Base-by-base conservation (phyloP, 1,140 invertebrate genomes). In the Penaeus chinensis region DNA sequence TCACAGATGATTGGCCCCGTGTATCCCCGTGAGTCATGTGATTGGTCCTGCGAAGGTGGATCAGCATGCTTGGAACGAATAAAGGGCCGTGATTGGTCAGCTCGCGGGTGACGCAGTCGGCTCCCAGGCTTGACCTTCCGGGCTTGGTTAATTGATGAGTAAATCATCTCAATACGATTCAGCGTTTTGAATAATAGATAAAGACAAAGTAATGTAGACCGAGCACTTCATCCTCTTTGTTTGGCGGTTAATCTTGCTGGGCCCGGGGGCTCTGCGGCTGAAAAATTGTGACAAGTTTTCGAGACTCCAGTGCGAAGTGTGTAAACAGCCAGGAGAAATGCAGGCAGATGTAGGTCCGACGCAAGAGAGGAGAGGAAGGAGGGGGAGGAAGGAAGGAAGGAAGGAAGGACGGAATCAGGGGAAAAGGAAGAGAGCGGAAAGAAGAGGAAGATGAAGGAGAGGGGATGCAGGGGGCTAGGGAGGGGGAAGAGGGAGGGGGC, bases 131-230 rank as follows among this genome's bases (percentile, higher is more conserved):
- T 85, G 84, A 85, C 84, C 84, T 85, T 85, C 84, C 61, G 76
- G 77, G 84, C 78, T 78, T 85, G 77, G 62, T 79, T 85, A 85
- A 85, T 85, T 85, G 84, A 85, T 80, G 77, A 85, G 84, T 85
- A 85, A 54, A 85, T 85, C 84, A 85, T 85, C 84, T 85, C 84
- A 85, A 85, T 85, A 85, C 84, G 84, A 65, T 85, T 79, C 84
- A 79, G 63, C 79, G 77, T 85, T 54, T 85, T 85, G 84, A 78
- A 85, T 85, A 85, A 84, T 84, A 84, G 76, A 84, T 71, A 85
- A 80, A 80, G 84, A 85, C 77, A 78, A 78, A 85, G 84, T 85
- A 85, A 79, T 85, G 84, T 85, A 79, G 84, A 79, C 84, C 69
- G 27, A 80, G 76, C 84, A 66, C 84, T 85, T 85, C 84, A 85